Percentiles rank a stretch among this genome's conserved stretches.
These are phyloP conservation scores for Larimichthys crocea DNA, from an alignment of 2,113 vertebrate genomes.

Conservation along the genomic window DNA sequence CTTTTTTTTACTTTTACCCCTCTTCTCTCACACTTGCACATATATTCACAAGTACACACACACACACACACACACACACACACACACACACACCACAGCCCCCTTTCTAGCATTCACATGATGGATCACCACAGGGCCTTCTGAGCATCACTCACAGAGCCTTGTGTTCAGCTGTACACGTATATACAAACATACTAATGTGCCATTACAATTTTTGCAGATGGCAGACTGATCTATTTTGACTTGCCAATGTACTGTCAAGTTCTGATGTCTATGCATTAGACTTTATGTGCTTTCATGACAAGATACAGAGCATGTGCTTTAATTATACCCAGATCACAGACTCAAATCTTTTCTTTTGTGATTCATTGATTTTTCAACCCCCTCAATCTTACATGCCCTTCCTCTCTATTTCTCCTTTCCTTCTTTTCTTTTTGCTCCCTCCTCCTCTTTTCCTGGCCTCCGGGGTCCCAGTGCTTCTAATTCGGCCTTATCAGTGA, in stretches of 20 bases:
- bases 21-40: neutral
- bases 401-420: slow-evolving; percentile 47
- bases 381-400: slow-evolving; percentile 41
- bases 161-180: neutral
- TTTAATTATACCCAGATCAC: slow-evolving; percentile 54
- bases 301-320: slow-evolving; percentile 41
- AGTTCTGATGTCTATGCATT: slow-evolving; percentile 18
- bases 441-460: slow-evolving; percentile 74
- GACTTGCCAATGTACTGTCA: neutral
- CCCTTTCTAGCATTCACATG: slow-evolving; percentile 12
- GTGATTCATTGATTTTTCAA: slow-evolving; percentile 67
- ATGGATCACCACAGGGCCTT: slow-evolving; percentile 37
- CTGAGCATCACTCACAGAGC: slow-evolving; percentile 10
- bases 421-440: slow-evolving; percentile 70
- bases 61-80: neutral
- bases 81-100: neutral
- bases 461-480: slow-evolving; percentile 89
- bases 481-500: slow-evolving; percentile 93
- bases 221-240: slow-evolving; percentile 6
- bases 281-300: slow-evolving; percentile 30
- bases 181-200: slow-evolving; percentile 5
- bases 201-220: neutral
- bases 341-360: slow-evolving; percentile 60
- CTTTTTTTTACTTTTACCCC: neutral
- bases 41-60: neutral